These are phyloP conservation scores for Leptopilina myrica DNA, from an alignment of 2,888 invertebrate species.

Conservation along the genomic window DNA sequence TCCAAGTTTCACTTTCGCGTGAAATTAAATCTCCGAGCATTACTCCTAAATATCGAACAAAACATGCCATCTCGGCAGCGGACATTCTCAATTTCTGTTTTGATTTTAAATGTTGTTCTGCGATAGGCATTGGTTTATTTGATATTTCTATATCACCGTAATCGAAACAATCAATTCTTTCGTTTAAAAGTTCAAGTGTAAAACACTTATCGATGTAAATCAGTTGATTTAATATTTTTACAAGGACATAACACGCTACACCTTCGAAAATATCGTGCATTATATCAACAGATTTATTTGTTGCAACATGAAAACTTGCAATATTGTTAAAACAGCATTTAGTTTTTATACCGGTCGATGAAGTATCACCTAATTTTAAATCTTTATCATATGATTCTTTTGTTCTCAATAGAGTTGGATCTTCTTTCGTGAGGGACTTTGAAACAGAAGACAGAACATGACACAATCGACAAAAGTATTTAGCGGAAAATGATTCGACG, in stretches of 20 bases:
- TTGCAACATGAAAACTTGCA: background rate
- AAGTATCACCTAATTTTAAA: background rate
- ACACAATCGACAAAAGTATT: constrained; percentile 49
- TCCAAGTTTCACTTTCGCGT: constrained; percentile 26
- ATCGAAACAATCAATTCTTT: constrained; percentile 40
- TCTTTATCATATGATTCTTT: background rate
- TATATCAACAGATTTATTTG: background rate
- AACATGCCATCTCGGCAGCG: constrained; percentile 43
- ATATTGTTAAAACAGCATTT: background rate
- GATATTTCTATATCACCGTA: constrained; percentile 18
- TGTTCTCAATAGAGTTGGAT: background rate
- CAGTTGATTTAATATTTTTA: background rate
- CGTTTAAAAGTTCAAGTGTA: background rate
- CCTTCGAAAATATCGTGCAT: background rate
- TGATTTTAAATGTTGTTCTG: constrained; percentile 16
- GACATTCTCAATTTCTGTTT: constrained; percentile 45
- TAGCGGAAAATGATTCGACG: constrained; percentile 45
- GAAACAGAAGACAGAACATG: background rate
- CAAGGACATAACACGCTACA: background rate
- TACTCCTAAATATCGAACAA: constrained; percentile 42
- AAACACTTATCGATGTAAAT: background rate
- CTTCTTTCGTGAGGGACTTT: background rate
- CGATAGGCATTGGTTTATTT: constrained; percentile 33
- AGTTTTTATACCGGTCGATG: background rate
- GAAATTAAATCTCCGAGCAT: constrained; percentile 47